These are phyloP conservation scores for Physeter macrocephalus DNA, from an alignment of 2,113 vertebrate species.

Conservation along the genomic window DNA sequence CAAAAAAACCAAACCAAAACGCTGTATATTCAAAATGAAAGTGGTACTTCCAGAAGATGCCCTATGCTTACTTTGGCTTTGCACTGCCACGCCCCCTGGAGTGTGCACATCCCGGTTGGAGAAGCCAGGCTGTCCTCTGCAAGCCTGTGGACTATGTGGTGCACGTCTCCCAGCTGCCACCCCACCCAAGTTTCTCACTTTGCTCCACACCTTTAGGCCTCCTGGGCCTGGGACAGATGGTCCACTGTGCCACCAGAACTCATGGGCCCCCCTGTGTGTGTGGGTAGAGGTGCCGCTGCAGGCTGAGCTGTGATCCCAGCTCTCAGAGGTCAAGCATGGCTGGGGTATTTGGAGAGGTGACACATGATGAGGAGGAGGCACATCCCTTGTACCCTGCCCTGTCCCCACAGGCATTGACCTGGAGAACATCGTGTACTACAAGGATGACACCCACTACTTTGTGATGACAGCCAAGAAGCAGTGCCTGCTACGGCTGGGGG, in stretches of 20 bases:
- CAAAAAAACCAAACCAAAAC: too few relatives aligned
- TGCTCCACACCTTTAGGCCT: background rate
- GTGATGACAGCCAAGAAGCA: conserved; percentile 99
- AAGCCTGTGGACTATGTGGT: background rate
- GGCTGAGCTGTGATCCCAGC: background rate
- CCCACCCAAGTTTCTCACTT: background rate
- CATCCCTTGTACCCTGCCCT: background rate
- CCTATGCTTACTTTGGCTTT: background rate
- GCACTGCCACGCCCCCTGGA: background rate
- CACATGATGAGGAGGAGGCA: background rate
- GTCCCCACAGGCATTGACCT: conserved; percentile 88
- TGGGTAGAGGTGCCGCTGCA: background rate
- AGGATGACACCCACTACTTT: conserved; percentile 96
- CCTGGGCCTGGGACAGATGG: background rate
- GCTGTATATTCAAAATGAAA: background rate
- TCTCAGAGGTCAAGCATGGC: background rate
- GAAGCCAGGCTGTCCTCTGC: background rate
- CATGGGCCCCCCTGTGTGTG: background rate
- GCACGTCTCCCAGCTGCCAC: background rate
- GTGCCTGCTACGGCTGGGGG: conserved; percentile 90
- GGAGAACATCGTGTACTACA: conserved; percentile 98
- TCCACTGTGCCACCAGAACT: background rate
- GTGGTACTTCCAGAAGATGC: background rate
- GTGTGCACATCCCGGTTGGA: background rate
- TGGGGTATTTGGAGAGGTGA: background rate